These are phyloP conservation scores for Saxicola maurus DNA, from an alignment of 2,797 vertebrate species.

Conservation along the genomic window DNA sequence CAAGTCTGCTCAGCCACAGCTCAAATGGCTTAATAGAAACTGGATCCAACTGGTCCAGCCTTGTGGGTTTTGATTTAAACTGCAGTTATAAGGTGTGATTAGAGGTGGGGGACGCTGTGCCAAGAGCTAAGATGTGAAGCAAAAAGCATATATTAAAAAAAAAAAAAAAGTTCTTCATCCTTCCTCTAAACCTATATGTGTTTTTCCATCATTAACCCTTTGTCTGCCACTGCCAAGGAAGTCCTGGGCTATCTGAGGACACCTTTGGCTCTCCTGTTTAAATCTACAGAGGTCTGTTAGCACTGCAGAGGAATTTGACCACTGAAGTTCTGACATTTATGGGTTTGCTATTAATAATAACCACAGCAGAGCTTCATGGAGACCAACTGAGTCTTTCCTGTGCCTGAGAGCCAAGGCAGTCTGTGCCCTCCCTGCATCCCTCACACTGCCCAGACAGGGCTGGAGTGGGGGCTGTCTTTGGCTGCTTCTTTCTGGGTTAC, in stretches of 20 bases:
- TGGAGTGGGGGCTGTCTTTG: background rate
- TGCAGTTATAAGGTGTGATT: conserved; percentile 43
- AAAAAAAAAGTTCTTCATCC: background rate
- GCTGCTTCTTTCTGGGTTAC: background rate
- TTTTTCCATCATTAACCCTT: background rate
- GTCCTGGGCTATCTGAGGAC: background rate
- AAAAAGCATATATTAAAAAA: background rate
- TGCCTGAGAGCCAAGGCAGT: background rate
- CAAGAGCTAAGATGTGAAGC: conserved; percentile 18
- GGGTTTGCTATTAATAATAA: background rate
- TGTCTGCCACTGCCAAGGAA: background rate
- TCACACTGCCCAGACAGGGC: background rate
- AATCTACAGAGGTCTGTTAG: background rate
- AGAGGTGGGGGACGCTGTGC: background rate
- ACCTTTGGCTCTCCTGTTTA: background rate
- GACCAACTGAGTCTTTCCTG: background rate
- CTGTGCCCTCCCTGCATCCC: background rate
- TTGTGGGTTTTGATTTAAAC: conserved; percentile 43
- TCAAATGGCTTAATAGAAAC: conserved; percentile 53
- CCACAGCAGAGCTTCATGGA: background rate
- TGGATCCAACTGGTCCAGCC: conserved; percentile 55
- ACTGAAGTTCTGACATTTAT: background rate
- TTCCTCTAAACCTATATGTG: background rate
- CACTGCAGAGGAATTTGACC: background rate
- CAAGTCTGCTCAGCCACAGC: conserved; percentile 44